A percentile compares a stretch with the other conserved stretches of the same genome.
Conservation (phyloP, 2,113 vertebrate genomes). For the Myotis davidii region DNA sequence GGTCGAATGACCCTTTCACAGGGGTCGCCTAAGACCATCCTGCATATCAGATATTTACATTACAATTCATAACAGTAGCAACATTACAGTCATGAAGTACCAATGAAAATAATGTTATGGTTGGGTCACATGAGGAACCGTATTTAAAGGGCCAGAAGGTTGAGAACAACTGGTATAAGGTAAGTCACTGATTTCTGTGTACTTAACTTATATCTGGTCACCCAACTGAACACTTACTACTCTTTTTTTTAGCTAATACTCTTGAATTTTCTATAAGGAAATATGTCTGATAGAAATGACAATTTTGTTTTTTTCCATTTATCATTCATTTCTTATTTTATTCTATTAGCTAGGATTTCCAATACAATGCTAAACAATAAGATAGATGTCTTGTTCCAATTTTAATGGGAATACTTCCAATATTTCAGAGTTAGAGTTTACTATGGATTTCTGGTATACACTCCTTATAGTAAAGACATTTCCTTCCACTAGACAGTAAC, state of each 20-base stretch:
- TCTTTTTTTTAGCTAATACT: conserved; percentile 2
- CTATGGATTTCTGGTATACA: background rate
- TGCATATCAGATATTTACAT: too few species aligned
- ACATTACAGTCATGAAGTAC: too few species aligned
- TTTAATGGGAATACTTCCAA: background rate
- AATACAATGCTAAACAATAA: background rate
- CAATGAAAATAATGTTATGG: too few species aligned
- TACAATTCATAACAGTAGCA: too few species aligned
- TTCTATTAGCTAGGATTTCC: conserved; percentile 1
- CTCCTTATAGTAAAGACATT: background rate
- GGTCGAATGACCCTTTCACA: too few species aligned
- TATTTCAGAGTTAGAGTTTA: conserved; percentile 10
- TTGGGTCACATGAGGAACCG: too few species aligned
- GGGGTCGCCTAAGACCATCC: too few species aligned
- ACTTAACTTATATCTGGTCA: background rate
- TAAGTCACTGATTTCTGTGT: background rate
- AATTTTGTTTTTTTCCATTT: conserved; percentile 24
- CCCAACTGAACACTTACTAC: background rate
- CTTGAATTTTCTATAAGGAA: background rate
- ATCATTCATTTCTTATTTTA: conserved; percentile 36
- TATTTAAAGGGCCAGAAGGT: too few species aligned
- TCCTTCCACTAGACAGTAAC: conserved; percentile 9
- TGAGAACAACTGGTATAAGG: background rate
- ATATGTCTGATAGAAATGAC: background rate
- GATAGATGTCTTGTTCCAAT: background rate